phyloP scores from a whole-genome alignment of 2,797 vertebrate species.

The Rhadinocentrus ornatus region DNA sequence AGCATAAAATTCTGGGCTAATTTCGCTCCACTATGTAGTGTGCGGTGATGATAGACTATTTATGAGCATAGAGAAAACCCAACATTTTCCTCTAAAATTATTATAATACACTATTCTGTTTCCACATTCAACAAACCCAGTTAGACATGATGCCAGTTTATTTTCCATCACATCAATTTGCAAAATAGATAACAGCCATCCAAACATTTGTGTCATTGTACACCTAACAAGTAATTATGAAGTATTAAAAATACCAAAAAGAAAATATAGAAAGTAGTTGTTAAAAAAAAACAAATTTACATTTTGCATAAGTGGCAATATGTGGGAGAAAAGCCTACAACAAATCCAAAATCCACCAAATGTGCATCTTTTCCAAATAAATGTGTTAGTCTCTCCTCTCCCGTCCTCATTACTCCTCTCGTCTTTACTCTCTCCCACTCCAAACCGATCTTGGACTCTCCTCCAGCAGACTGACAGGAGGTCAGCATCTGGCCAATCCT shows the following conservation, averaged over 20 bases:
- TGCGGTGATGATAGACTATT: slow-evolving; percentile 65
- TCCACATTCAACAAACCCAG: slow-evolving; percentile 53
- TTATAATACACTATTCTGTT: slow-evolving; percentile 58
- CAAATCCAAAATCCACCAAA: slow-evolving; percentile 28
- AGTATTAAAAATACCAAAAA: slow-evolving; percentile 47
- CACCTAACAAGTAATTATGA: slow-evolving; percentile 62
- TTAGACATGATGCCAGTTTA: slow-evolving; percentile 46
- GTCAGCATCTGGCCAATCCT: slow-evolving; percentile 72
- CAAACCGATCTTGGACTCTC: slow-evolving; percentile 41
- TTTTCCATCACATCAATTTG: slow-evolving; percentile 47
- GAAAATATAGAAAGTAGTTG: slow-evolving; percentile 52
- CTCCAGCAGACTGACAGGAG: slow-evolving; percentile 72
- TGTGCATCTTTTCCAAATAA: slow-evolving; percentile 15
- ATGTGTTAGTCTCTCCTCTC: slow-evolving; percentile 33
- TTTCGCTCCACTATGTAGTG: slow-evolving; percentile 49
- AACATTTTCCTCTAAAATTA: slow-evolving; percentile 65
- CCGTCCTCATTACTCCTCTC: slow-evolving; percentile 53
- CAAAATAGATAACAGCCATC: slow-evolving; percentile 69
- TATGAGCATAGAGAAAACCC: slow-evolving; percentile 63
- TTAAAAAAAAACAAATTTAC: slow-evolving; percentile 62
- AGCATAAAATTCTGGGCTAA: slow-evolving; percentile 59
- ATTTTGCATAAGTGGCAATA: slow-evolving; percentile 57
- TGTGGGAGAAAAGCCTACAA: slow-evolving; percentile 36
- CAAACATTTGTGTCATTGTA: slow-evolving; percentile 61
- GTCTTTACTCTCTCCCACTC: slow-evolving; percentile 48